A percentile compares a stretch with the other conserved stretches of the same genome.
Conservation (phyloP, 2,113 vertebrate species). For the Halichoerus grypus region DNA sequence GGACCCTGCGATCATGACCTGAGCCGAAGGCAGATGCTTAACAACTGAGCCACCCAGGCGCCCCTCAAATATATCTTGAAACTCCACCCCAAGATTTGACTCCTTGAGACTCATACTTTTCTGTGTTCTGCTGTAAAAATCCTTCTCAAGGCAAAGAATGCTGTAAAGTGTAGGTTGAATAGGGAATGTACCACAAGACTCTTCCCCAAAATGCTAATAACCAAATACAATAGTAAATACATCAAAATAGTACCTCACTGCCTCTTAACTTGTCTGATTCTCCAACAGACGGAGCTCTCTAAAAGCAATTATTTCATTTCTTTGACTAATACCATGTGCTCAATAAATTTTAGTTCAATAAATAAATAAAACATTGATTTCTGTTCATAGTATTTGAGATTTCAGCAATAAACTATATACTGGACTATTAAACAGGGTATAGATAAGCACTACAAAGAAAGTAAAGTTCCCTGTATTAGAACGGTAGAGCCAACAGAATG, state of each 20-base stretch:
- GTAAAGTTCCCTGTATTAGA: background rate
- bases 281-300: background rate
- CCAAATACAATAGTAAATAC: background rate
- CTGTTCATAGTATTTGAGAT: background rate
- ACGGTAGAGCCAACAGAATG: background rate
- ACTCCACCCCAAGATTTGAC: background rate
- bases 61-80: constrained; percentile 47
- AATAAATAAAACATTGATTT: constrained; percentile 8
- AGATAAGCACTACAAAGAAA: background rate
- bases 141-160: background rate
- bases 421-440: background rate
- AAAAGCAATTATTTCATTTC: constrained; percentile 28
- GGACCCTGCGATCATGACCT: too few relatives aligned
- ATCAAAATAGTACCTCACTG: background rate
- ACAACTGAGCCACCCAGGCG: too few relatives aligned
- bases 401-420: constrained; percentile 35
- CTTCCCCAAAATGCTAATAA: background rate
- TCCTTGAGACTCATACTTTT: background rate
- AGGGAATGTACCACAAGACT: background rate
- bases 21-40: too few relatives aligned
- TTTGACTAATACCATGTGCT: background rate
- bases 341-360: background rate
- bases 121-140: background rate
- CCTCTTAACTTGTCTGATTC: background rate
- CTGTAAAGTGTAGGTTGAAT: background rate